Evolutionary conservation across 2,888 invertebrate species (phyloP).

Genomic region (Leptopterna dolabrata): DNA sequence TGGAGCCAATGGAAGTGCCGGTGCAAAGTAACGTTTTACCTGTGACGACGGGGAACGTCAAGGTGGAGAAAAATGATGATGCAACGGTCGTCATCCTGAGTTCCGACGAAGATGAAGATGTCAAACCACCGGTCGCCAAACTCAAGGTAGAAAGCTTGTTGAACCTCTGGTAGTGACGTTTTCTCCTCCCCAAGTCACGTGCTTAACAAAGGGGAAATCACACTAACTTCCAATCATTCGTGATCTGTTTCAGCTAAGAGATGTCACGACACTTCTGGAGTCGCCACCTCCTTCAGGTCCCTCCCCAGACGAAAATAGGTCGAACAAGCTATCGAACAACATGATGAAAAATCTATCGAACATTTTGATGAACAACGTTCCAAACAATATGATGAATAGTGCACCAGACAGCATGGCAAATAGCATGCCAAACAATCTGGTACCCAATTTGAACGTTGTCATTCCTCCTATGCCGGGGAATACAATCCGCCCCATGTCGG

Average conservation of each 20-base stretch:
- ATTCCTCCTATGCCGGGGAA: not conserved
- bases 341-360: not conserved
- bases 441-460: constrained; percentile 1
- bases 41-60: not conserved
- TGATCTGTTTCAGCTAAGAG: not conserved
- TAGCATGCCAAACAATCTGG: not conserved
- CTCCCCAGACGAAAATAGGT: not conserved
- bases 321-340: not conserved
- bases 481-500: not conserved
- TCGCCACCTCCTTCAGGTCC: not conserved
- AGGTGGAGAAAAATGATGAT: not conserved
- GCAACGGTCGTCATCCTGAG: constrained; percentile 43
- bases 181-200: not conserved
- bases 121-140: constrained; percentile 8
- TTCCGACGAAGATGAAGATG: constrained; percentile 55
- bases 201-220: not conserved
- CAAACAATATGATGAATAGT: not conserved
- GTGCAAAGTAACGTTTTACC: not conserved
- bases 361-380: not conserved
- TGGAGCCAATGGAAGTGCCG: not conserved
- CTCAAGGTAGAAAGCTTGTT: not conserved
- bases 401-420: not conserved
- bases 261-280: not conserved
- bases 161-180: not conserved
- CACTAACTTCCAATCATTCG: too few species aligned